Base-by-base conservation (phyloP, 1,140 invertebrate genomes). In the Phenacoccus solenopsis region DNA sequence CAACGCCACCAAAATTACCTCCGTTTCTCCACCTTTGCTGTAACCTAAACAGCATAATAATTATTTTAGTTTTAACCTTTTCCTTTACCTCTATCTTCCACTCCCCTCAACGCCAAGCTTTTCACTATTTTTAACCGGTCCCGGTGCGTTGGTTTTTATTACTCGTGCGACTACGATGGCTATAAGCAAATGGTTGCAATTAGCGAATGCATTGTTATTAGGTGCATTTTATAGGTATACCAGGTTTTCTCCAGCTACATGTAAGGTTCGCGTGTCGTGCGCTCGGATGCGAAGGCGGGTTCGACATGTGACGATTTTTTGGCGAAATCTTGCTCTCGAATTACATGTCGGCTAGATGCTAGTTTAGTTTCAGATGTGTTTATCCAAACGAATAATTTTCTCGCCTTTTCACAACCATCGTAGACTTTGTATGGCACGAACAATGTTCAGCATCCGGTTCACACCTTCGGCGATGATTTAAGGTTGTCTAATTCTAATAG, bases 1-100 rank as follows among this genome's bases (percentile, higher is more conserved):
- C 59, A 64, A 64, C 59, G 59, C 59, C 59, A 64, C 20, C 10
- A 64, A 64, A 64, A 64, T 64, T 64, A 64, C 4, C 59, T 64
- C 59, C 25, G 21, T 27, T 64, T 27, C 59, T 64, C 22, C 59
- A 64, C 59, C 59, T 27, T 64, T 10, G 4, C 59, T 16, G 13
- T 64, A 64, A 64, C 21, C 12, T 27, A 27, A 64, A 64, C 10
- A 64, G 20, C 59, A 64, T 64, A 64, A 64, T 64, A 64, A 64
- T 64, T 27, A 22, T 64, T 64, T 24, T 64, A 24, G 25, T 64
- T 64, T 49, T 64, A 64, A 64, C 59, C 59, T 64, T 64, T 64
- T 64, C 25, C 25, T 64, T 64, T 64, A 25, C 25, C 59, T 27
- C 9, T 64, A 4, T 10, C 25, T 64, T 59, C 4, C 21, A 9